Evolutionary conservation across 2,113 vertebrate genomes (phyloP), one percentile per base, ranked within the genome.

Genomic region (Leptobrachium ailaonicum): DNA sequence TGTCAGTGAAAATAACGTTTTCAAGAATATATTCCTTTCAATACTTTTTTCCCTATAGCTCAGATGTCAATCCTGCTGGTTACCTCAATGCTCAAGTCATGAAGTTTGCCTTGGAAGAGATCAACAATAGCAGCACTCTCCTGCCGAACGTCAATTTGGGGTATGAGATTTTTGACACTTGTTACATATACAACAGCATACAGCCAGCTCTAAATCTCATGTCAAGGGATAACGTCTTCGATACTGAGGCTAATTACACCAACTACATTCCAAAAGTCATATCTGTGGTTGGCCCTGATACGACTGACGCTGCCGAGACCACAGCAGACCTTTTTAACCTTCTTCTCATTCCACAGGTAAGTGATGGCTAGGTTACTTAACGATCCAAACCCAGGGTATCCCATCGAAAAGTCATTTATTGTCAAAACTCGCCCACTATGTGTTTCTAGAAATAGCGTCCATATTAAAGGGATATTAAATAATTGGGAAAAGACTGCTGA

Each of bases 231-330:
- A 32, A 66, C 6, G n/a, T 50, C 20, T 44, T 73, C 47, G 73
- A 83, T 60, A 58, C 84, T 66, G 4, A 68, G n/a, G 41, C 67
- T 1, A 76, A 83, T 77, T 85, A 83, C 54, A 82, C 58, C 13
- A 0, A 6, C 10, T 82, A 78, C 0, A 40, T 43, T 6, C 83
- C 83, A 4, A 82, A 13, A 0, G 80, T 90, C 0, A 66, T 94
- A 64, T 94, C 92, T 1, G 83, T 96, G 68, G 91, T 96, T 0
- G 95, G 95, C 0, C 96, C 96, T 0, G 93, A 94, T 83, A 93
- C 88, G 82, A 94, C 93, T 1, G 89, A 90, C 60, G 88, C 91
- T 0, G 66, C 88, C 0, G 84, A 90, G 7, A 85, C 85, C 0
- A 87, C 92, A 2, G 91, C 94, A n/a, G 58, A 84, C 73, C 62